These are phyloP conservation scores for Smittia sp. DNA, from an alignment of 2,888 invertebrate species.

Conservation along the genomic window DNA sequence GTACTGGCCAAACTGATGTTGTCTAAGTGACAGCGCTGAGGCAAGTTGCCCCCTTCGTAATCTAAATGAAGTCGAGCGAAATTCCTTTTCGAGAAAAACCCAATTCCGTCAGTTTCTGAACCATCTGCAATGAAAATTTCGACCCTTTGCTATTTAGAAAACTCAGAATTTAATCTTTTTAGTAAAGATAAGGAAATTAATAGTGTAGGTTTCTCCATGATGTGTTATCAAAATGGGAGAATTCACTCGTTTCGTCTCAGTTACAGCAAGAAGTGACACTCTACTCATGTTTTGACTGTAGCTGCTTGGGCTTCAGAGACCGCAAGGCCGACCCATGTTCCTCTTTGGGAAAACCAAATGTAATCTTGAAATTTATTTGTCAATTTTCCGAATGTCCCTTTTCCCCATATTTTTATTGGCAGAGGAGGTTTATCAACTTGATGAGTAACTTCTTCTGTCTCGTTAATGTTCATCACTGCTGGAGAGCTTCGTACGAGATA, in stretches of 20 bases:
- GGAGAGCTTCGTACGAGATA: not conserved
- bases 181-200: slow-evolving; percentile 41
- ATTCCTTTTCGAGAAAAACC: too few species aligned
- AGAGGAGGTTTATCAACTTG: slow-evolving; percentile 4
- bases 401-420: not conserved
- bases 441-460: not conserved
- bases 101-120: not conserved
- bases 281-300: too few species aligned
- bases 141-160: slow-evolving; percentile 1
- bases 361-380: slow-evolving; percentile 38
- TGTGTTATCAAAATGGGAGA: slow-evolving; percentile 38
- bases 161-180: slow-evolving; percentile 40
- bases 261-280: too few species aligned
- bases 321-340: not conserved
- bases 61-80: too few species aligned
- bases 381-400: slow-evolving; percentile 20
- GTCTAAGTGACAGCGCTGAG: too few species aligned
- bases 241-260: not conserved
- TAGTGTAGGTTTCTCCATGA: slow-evolving; percentile 41
- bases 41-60: too few species aligned
- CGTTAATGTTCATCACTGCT: not conserved
- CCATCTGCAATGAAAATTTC: slow-evolving; percentile 38
- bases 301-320: too few species aligned
- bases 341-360: not conserved
- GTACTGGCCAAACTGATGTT: too few species aligned